A percentile compares a stretch with the other conserved stretches of the same genome.
These are phyloP conservation scores for Chamaea fasciata DNA, from an alignment of 2,113 vertebrate genomes.

Conservation along the genomic window DNA sequence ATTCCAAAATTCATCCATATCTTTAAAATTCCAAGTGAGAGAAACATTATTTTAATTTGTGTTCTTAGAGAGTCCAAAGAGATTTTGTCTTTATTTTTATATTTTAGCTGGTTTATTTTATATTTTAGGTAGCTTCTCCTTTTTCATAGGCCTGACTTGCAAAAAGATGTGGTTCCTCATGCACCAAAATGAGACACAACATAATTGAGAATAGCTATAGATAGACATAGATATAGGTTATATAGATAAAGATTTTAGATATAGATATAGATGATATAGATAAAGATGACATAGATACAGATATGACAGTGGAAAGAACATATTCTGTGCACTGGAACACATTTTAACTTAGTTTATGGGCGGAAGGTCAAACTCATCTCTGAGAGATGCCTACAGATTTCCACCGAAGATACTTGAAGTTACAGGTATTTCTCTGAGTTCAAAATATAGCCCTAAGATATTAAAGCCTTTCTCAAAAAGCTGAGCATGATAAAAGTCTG, in stretches of 20 bases:
- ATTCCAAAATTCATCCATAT: background rate
- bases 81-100: background rate
- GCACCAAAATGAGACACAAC: background rate
- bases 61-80: background rate
- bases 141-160: background rate
- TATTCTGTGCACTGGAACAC: background rate
- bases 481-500: slow-evolving; percentile 14
- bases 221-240: background rate
- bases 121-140: background rate
- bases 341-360: background rate
- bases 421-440: background rate
- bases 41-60: background rate
- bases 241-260: background rate
- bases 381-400: background rate
- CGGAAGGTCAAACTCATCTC: background rate
- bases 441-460: background rate
- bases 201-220: background rate
- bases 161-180: background rate
- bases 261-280: background rate
- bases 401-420: background rate
- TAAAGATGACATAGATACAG: background rate
- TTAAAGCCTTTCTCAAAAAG: background rate
- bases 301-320: background rate
- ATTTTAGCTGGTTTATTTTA: background rate
- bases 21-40: background rate